Evolutionary conservation across 2,888 invertebrate genomes (phyloP), one percentile per base, ranked within the genome.

Genomic region (Zygogramma bicolorata): DNA sequence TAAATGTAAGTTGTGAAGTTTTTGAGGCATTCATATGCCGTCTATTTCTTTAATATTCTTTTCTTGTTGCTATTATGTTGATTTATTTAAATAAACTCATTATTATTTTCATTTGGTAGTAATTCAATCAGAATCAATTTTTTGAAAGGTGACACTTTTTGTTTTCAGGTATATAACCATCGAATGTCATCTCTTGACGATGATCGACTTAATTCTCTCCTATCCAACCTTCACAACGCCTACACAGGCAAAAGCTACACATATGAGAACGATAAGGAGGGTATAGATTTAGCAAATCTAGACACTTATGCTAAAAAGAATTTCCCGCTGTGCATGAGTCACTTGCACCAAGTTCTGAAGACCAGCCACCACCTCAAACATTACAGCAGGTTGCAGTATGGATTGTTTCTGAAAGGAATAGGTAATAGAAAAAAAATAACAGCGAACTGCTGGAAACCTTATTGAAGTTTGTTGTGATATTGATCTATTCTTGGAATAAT

Each of bases 311-410:
- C 96, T 0, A 90, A 92, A 74, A 92, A 93, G 80, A 96, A 97
- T 10, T 99, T 94, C 87, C 99, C 99, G 1, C 88, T 96, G n/a
- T 99, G 99, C 84, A 99, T 99, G 99, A 92, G 95, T 79, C 91
- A 93, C 73, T 90, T 98, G 67, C 97, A 99, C 86, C 94, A 95
- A 71, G 88, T 91, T 20, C 86, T 99, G 5, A 90, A 93, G 71
- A 87, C 90, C 7, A 91, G 92, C n/a, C 97, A 97, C 86, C 98
- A 99, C 86, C 88, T 98, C 63, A 94, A 93, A 81, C 96, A 99
- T 86, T 91, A 91, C 20, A 97, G 95, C 0, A 91, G 98, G 69
- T 89, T 97, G 82, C 97, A 98, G 83, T 98, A 97, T 86, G 95
- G 97, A 0, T 89, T 99, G 40, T 99, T 97, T 85, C 88, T 99